A percentile compares a stretch with the other conserved stretches of the same genome.
Conservation (phyloP, 2,888 invertebrate species). For the Eustalomyia histrio region DNA sequence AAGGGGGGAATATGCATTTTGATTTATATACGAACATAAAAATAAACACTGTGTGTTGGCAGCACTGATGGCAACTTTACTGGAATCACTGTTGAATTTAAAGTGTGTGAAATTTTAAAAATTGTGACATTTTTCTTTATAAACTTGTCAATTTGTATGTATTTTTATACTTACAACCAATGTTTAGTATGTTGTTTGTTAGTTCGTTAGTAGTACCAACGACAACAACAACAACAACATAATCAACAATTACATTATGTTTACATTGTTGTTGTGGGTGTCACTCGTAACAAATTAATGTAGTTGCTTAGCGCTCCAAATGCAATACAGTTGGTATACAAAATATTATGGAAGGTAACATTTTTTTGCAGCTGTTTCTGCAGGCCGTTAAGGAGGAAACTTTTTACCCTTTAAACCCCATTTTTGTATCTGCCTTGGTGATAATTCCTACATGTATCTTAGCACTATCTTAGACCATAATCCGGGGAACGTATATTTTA, state of each 20-base stretch:
- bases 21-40: no score
- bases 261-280: constrained; percentile 40
- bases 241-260: constrained; percentile 47
- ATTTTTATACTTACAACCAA: constrained; percentile 1
- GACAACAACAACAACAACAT: not conserved
- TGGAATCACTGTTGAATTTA: not conserved
- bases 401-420: no score
- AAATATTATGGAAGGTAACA: not conserved
- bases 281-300: constrained; percentile 33
- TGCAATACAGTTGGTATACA: not conserved
- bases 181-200: not conserved
- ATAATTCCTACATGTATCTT: no score
- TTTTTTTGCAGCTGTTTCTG: no score
- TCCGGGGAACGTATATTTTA: no score
- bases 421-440: no score
- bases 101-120: not conserved
- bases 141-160: constrained; percentile 1
- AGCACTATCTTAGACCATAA: no score
- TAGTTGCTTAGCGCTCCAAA: not conserved
- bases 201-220: constrained; percentile 20
- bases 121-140: not conserved
- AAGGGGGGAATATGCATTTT: no score
- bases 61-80: not conserved
- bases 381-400: no score
- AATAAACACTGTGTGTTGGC: not conserved